phyloP scores from a whole-genome alignment of 2,113 vertebrate species.

The Rhombomys opimus region DNA sequence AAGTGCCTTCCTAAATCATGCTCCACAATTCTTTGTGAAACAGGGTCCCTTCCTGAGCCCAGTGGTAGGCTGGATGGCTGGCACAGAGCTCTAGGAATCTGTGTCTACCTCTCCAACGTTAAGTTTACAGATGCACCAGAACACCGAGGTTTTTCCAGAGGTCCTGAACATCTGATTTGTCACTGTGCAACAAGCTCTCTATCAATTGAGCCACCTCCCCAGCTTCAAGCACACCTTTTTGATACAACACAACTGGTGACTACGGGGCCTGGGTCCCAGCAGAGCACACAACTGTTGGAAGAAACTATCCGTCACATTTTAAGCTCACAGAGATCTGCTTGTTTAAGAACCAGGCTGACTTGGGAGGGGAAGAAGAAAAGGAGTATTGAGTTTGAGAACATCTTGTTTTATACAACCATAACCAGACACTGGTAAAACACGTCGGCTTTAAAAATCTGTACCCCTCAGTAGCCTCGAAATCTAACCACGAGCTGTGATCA shows the following conservation, averaged over 20 bases:
- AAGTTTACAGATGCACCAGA: not conserved
- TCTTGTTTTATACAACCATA: not conserved
- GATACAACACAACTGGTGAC: not conserved
- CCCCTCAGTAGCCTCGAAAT: not conserved
- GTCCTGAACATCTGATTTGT: not conserved
- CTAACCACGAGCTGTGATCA: not conserved
- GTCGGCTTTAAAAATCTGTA: constrained; percentile 9
- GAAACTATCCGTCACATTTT: not conserved
- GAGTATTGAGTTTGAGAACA: not conserved
- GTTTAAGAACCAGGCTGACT: not conserved
- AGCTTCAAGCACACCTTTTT: not conserved
- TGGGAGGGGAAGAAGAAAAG: not conserved
- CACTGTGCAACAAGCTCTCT: not conserved
- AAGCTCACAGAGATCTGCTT: not conserved
- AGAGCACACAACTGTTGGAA: not conserved
- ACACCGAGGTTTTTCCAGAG: not conserved
- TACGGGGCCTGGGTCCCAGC: not conserved
- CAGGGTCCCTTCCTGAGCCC: not conserved
- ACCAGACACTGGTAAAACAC: not conserved
- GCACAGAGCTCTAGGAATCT: not conserved
- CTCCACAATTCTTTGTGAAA: not conserved
- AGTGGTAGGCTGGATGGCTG: not conserved
- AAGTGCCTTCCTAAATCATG: not conserved
- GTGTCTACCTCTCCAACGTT: not conserved
- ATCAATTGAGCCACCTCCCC: not conserved